phyloP scores from a whole-genome alignment of 1,140 invertebrate species.

The Heliconius congener region DNA sequence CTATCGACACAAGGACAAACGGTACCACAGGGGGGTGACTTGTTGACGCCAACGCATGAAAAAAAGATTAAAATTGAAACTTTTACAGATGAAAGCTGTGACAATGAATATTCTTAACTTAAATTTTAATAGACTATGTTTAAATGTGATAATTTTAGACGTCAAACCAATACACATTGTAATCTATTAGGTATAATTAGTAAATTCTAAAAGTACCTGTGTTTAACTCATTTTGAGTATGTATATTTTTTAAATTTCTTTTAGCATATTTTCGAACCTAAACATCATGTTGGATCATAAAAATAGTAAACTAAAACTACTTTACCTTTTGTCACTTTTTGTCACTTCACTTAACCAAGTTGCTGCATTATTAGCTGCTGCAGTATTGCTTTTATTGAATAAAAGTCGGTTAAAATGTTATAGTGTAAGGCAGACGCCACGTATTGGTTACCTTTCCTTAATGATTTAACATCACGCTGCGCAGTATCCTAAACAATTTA shows the following conservation, averaged over 20 bases:
- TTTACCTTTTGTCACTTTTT: neutral
- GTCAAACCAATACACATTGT: neutral
- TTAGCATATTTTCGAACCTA: no score
- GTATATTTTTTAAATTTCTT: no score
- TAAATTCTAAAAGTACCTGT: neutral
- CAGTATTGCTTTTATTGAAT: neutral
- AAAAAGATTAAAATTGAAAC: conserved; percentile 65
- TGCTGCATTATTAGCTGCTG: neutral
- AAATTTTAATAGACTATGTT: neutral
- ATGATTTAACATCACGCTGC: neutral
- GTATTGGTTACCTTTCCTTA: neutral
- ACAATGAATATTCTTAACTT: conserved; percentile 41
- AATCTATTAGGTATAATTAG: neutral
- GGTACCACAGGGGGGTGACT: conserved; percentile 19
- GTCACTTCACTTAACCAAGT: neutral
- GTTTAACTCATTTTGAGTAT: no score
- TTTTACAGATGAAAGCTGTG: conserved; percentile 53
- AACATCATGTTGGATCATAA: neutral
- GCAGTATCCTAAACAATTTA: neutral
- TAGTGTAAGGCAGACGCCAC: neutral
- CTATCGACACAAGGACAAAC: conserved; percentile 46
- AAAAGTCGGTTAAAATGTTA: neutral
- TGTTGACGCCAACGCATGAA: conserved; percentile 32
- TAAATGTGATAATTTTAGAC: neutral
- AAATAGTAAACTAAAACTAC: neutral